Percentiles rank a stretch among this genome's conserved stretches.
These are phyloP conservation scores for Oophaga pumilio DNA, from an alignment of 2,113 vertebrate genomes.

Conservation along the genomic window DNA sequence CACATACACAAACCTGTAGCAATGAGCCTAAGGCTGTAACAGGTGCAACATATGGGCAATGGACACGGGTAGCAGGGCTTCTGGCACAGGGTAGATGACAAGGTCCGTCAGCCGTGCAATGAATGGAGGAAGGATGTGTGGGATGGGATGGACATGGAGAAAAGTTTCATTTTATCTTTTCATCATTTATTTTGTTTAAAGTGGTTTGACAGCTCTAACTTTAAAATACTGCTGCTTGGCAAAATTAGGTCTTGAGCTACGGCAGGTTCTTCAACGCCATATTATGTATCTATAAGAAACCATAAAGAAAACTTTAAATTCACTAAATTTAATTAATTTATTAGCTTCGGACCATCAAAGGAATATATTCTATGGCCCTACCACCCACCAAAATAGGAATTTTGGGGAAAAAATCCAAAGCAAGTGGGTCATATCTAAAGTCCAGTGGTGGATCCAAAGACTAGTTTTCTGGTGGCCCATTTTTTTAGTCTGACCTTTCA, in stretches of 20 bases:
- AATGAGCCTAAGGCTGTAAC: slow-evolving; percentile 61
- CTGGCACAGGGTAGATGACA: background rate
- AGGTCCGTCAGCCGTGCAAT: background rate
- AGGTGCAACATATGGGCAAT: slow-evolving; percentile 13
- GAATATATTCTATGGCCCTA: too few species aligned
- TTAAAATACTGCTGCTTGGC: background rate
- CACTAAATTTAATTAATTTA: background rate
- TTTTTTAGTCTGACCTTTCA: too few species aligned
- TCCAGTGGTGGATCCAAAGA: too few species aligned
- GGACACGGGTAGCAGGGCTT: background rate
- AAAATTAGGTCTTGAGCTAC: background rate
- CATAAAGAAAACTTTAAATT: background rate
- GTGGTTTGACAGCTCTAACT: background rate
- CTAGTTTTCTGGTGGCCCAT: too few species aligned
- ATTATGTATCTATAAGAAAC: background rate
- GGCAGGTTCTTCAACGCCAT: background rate
- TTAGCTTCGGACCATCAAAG: too few species aligned
- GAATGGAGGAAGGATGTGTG: background rate
- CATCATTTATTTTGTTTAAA: background rate
- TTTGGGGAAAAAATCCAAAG: too few species aligned
- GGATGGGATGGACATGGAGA: background rate
- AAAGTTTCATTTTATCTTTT: too few species aligned
- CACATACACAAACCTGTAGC: slow-evolving; percentile 72
- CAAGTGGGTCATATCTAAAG: too few species aligned
- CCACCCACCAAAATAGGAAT: too few species aligned